Base-by-base conservation (phyloP, 2,797 vertebrate genomes). In the Eulemur albifrons region DNA sequence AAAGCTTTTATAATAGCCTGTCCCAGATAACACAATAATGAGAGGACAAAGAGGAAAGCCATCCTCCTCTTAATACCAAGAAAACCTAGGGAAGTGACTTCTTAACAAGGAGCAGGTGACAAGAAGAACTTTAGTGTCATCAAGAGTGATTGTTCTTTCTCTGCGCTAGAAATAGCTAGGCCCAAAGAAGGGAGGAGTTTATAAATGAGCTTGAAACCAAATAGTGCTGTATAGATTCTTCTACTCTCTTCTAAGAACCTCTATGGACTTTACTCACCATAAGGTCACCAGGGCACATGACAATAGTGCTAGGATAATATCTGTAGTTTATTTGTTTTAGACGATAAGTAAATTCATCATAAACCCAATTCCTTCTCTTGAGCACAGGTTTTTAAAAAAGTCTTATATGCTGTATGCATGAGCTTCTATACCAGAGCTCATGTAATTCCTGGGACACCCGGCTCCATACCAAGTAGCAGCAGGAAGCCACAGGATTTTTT, bases 1-100 rank as follows among this genome's bases (percentile, higher is more conserved):
- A 96, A 93, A 85, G 80, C 86, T 96, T 96, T 95, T 80, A 45
- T 94, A 85, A 95, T 25, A 95, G 88, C 88, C 79, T 85, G 70
- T 73, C 79, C 89, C 63, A 57, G 93, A 43, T 77, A 52, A 96
- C 94, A 94, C 89, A 94, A 96, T 73, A 84, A 96, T 79, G 94
- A 94, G 75, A 76, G 93, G 75, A 96, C 82, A 85, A 77, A 92
- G 43, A 88, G 77, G 70, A 94, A 81, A 80, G 79, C 88, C 9
- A 0, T 88, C 95, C 32, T 96, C 93, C 77, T 88, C 61, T 48
- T 17, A 7, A 91, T 84, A 76, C 72, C 85, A 90, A 83, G 48
- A 75, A 90, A 43, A 80, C 20, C 61, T 27, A 50, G 27, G 79
- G 50, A 96, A 61, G 61, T 9, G 67, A 20, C 43, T 65, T 76